Percentiles rank a stretch among this genome's conserved stretches.
Evolutionary conservation across 1,140 invertebrate species (phyloP).

Genomic region (Bactericera cockerelli): DNA sequence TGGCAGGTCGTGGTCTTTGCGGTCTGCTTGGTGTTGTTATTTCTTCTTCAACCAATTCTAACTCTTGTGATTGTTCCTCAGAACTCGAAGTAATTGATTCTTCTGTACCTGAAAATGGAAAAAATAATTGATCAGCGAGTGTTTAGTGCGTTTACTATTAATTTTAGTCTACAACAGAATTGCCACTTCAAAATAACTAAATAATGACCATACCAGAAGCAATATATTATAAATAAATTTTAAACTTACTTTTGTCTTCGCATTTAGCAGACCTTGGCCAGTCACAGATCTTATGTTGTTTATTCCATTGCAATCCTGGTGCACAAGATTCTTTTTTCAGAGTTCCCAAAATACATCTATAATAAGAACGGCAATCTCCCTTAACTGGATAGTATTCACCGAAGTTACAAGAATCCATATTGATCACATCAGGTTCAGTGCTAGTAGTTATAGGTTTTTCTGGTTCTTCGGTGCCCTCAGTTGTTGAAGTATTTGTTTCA

Average conservation of each 20-base stretch:
- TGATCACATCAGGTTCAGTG: conserved; percentile 11
- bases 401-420: conserved; percentile 33
- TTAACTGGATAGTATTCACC: conserved; percentile 49
- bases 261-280: conserved; percentile 64
- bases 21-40: background rate
- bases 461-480: conserved; percentile 8
- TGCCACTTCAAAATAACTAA: no score
- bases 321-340: conserved; percentile 52
- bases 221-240: no score
- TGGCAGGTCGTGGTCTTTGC: background rate
- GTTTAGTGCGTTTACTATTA: no score
- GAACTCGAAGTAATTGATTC: background rate
- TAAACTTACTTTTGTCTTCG: background rate
- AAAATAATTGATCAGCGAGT: no score
- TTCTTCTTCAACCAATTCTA: conserved; percentile 4
- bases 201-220: no score
- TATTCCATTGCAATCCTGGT: conserved; percentile 66
- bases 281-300: conserved; percentile 46
- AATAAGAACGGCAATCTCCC: conserved; percentile 54
- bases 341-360: conserved; percentile 52
- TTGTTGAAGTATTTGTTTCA: conserved; percentile 1
- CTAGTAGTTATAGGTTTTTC: background rate
- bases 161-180: no score
- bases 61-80: background rate
- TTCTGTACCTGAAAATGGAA: background rate